Percentiles rank a stretch among this genome's conserved stretches.
phyloP scores from a whole-genome alignment of 1,140 invertebrate genomes.

The Sycophila sp. region DNA sequence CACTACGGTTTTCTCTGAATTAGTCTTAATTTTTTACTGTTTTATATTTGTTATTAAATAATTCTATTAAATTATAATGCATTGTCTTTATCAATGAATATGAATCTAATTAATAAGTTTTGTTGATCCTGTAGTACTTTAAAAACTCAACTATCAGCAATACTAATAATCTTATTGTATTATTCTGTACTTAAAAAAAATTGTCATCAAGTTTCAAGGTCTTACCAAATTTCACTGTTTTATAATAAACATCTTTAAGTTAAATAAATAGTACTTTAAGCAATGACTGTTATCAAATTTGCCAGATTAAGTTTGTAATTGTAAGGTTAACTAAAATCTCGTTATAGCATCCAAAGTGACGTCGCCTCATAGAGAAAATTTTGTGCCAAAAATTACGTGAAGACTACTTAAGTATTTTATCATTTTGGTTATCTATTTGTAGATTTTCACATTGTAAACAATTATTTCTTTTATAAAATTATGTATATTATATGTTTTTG shows the following conservation, averaged over 20 bases:
- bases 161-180: slow-evolving; percentile 29
- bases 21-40: slow-evolving; percentile 9
- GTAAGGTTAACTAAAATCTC: slow-evolving; percentile 16
- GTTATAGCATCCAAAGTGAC: slow-evolving; percentile 17
- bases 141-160: slow-evolving; percentile 27
- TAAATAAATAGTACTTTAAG: slow-evolving; percentile 13
- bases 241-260: slow-evolving; percentile 1
- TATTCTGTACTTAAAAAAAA: slow-evolving; percentile 34
- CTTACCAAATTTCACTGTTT: slow-evolving; percentile 23
- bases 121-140: slow-evolving; percentile 30
- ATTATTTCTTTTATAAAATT: slow-evolving; percentile 28
- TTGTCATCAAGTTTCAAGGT: slow-evolving; percentile 25
- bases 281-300: slow-evolving; percentile 17
- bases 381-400: slow-evolving; percentile 28
- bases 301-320: slow-evolving; percentile 20
- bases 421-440: slow-evolving; percentile 14
- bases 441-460: slow-evolving; percentile 27
- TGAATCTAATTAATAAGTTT: too few species aligned
- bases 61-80: too few species aligned
- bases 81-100: too few species aligned
- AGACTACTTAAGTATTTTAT: slow-evolving; percentile 16
- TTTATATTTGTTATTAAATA: too few species aligned
- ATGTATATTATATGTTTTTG: slow-evolving; percentile 19
- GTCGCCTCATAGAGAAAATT: slow-evolving; percentile 7
- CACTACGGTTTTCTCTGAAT: not conserved